Evolutionary conservation across 2,888 invertebrate species (phyloP).

Genomic region (Magallana nippona): DNA sequence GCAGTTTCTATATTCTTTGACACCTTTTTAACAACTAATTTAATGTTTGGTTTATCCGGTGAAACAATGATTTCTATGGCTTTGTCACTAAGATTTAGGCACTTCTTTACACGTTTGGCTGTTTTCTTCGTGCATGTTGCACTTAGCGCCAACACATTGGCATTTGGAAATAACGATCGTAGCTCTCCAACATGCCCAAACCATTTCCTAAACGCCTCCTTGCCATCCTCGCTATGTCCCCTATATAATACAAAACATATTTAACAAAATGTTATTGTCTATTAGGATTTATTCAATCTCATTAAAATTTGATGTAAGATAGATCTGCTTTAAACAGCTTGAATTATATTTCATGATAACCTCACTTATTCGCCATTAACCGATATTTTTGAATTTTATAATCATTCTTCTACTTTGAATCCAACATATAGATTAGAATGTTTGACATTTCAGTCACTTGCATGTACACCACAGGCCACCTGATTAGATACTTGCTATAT

Average conservation of each 20-base stretch:
- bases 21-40: neutral
- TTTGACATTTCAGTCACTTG: no score
- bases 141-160: neutral
- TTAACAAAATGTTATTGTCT: neutral
- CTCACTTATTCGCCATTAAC: no score
- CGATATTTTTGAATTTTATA: no score
- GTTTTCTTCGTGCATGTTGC: constrained; percentile 29
- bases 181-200: constrained; percentile 28
- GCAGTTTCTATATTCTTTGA: neutral
- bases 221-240: constrained; percentile 6
- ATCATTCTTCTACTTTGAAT: no score
- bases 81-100: neutral
- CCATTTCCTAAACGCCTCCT: constrained; percentile 11
- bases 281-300: no score
- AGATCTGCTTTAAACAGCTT: no score
- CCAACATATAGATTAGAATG: no score
- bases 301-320: no score
- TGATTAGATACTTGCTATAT: neutral
- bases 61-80: neutral
- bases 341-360: no score
- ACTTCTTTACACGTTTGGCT: constrained; percentile 5
- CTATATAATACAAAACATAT: neutral
- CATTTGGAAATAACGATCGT: neutral
- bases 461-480: no score
- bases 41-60: constrained; percentile 32